These are phyloP conservation scores for Phlogophora meticulosa DNA, from an alignment of 2,888 invertebrate genomes.

Conservation along the genomic window DNA sequence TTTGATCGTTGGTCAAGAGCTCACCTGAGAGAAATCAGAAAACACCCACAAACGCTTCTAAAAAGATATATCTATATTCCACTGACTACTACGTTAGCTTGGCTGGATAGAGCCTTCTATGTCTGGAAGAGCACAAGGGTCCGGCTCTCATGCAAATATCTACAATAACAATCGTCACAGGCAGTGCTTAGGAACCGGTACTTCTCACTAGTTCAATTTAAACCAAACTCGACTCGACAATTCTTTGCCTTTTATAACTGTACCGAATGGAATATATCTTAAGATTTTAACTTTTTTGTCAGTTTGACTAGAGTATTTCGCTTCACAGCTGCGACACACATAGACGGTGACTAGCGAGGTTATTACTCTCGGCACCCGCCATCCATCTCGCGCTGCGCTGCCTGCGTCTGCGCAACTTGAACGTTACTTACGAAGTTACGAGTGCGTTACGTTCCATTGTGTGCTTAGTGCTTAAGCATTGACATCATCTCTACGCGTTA, in stretches of 20 bases:
- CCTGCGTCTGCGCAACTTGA: constrained; percentile 59
- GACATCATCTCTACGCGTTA: constrained; percentile 40
- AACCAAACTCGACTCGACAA: constrained; percentile 17
- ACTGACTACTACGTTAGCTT: background rate
- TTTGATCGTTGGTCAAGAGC: too few relatives aligned
- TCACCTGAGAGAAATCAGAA: too few relatives aligned
- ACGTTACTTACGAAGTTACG: constrained; percentile 51
- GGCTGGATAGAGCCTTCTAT: background rate
- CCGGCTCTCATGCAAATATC: background rate
- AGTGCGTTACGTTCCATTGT: constrained; percentile 69
- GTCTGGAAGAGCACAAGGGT: background rate
- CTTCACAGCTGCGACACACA: constrained; percentile 50
- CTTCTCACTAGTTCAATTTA: constrained; percentile 32
- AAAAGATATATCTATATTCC: background rate
- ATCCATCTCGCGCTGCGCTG: constrained; percentile 68
- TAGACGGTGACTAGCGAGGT: constrained; percentile 73
- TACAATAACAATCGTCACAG: constrained; percentile 1
- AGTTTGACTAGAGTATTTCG: constrained; percentile 26
- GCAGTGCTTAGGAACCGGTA: constrained; percentile 30
- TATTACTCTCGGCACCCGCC: constrained; percentile 81
- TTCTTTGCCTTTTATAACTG: constrained; percentile 33
- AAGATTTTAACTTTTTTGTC: constrained; percentile 33
- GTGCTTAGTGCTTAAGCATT: constrained; percentile 59
- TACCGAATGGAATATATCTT: constrained; percentile 48
- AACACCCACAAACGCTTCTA: too few relatives aligned